Conservation (phyloP, 2,113 vertebrate genomes). For the Mesocricetus auratus region DNA sequence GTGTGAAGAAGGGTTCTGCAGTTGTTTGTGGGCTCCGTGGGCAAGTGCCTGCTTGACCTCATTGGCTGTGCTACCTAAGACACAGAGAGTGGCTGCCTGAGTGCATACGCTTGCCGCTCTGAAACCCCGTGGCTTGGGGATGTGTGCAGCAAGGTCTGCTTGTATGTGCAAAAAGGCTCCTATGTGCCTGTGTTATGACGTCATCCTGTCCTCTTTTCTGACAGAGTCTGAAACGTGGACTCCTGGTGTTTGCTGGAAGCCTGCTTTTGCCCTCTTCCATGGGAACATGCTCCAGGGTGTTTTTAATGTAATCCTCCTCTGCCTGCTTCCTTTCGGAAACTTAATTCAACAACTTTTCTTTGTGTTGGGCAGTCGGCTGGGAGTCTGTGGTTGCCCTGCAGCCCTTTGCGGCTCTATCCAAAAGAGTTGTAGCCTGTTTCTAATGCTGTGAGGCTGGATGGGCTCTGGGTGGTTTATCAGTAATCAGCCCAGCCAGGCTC, state of each 20-base stretch:
- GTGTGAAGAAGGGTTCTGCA: neutral
- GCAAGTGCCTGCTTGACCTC: neutral
- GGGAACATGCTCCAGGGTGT: slow-evolving; percentile 1
- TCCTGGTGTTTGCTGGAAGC: neutral
- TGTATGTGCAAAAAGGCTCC: neutral
- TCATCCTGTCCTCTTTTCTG: neutral
- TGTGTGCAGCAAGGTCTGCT: neutral
- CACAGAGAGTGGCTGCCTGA: rapidly evolving
- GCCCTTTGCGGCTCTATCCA: neutral
- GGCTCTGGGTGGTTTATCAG: neutral
- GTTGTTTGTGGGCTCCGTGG: neutral
- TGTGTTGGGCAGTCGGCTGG: slow-evolving; percentile 32
- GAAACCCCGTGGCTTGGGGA: neutral
- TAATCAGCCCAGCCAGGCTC: neutral
- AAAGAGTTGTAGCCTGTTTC: neutral
- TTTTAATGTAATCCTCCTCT: slow-evolving; percentile 52
- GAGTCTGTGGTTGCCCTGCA: neutral
- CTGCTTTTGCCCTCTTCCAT: neutral
- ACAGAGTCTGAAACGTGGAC: neutral
- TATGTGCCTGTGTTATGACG: neutral
- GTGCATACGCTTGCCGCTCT: neutral
- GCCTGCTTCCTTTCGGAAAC: slow-evolving; percentile 35
- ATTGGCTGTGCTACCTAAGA: rapidly evolving
- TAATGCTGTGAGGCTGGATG: neutral
- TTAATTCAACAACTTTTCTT: slow-evolving; percentile 48